Evolutionary conservation across 2,113 vertebrate species (phyloP).

Genomic region (Actenoides hombroni): DNA sequence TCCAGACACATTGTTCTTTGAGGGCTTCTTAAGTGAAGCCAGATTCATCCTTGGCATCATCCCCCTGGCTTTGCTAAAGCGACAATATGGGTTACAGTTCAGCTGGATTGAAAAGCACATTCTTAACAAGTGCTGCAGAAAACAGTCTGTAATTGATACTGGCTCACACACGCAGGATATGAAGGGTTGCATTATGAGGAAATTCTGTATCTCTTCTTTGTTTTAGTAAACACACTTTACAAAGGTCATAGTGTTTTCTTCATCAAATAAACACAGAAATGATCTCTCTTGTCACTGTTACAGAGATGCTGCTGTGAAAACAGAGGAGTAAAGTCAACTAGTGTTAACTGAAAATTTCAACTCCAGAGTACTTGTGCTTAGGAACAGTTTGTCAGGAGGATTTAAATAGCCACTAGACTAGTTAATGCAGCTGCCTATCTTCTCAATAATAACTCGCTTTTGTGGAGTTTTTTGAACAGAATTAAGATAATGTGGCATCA

Average conservation of each 20-base stretch:
- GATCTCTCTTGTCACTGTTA: neutral
- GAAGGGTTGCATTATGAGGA: neutral
- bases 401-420: neutral
- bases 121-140: neutral
- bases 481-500: neutral
- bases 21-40: neutral
- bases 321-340: neutral
- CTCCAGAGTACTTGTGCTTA: neutral
- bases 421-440: neutral
- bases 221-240: neutral
- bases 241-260: neutral
- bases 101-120: neutral
- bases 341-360: neutral
- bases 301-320: neutral
- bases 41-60: neutral
- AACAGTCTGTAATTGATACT: neutral
- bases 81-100: neutral
- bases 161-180: neutral
- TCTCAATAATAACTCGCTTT: neutral
- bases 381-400: neutral
- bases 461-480: neutral
- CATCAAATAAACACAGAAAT: neutral
- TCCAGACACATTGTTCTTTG: neutral
- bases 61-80: neutral
- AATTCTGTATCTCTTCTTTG: neutral